Percentiles rank a stretch among this genome's conserved stretches.
Conservation (phyloP, 2,888 invertebrate species). For the Melieria crassipennis region DNA sequence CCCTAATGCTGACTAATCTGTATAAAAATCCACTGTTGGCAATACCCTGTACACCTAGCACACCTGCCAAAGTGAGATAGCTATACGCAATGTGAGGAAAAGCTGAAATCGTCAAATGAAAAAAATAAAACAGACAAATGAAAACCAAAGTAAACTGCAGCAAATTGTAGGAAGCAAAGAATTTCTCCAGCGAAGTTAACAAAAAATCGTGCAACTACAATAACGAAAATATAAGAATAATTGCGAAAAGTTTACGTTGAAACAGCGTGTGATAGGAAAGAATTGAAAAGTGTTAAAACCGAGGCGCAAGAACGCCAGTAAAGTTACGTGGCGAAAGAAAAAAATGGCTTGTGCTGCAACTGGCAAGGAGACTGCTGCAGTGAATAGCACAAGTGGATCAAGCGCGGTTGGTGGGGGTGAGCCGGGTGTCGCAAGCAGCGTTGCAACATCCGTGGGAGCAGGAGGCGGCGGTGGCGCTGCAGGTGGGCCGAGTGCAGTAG, state of each 20-base stretch:
- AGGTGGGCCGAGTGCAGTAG: constrained; percentile 11
- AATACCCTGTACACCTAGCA: too few species aligned
- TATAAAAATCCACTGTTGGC: too few species aligned
- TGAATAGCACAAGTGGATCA: constrained; percentile 38
- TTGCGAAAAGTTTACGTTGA: too few species aligned
- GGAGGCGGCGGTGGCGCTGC: constrained; percentile 18
- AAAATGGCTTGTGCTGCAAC: constrained; percentile 62
- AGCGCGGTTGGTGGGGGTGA: constrained; percentile 29
- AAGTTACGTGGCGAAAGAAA: background rate
- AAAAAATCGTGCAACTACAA: constrained; percentile 5
- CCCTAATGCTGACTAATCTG: too few species aligned
- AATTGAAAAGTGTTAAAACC: background rate
- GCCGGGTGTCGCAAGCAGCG: constrained; percentile 40
- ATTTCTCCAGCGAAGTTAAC: constrained; percentile 20
- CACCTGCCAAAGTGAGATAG: too few species aligned
- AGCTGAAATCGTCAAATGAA: too few species aligned
- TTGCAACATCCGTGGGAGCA: constrained; percentile 39
- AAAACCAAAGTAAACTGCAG: too few species aligned
- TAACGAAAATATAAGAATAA: too few species aligned
- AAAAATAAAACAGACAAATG: too few species aligned
- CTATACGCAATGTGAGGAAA: too few species aligned
- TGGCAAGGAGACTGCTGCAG: constrained; percentile 56
- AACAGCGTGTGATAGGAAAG: background rate
- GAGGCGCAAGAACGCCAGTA: background rate
- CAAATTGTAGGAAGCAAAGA: background rate